Percentiles rank a stretch among this genome's conserved stretches.
These are phyloP conservation scores for Rhinoderma darwinii DNA, from an alignment of 2,113 vertebrate species.

Conservation along the genomic window DNA sequence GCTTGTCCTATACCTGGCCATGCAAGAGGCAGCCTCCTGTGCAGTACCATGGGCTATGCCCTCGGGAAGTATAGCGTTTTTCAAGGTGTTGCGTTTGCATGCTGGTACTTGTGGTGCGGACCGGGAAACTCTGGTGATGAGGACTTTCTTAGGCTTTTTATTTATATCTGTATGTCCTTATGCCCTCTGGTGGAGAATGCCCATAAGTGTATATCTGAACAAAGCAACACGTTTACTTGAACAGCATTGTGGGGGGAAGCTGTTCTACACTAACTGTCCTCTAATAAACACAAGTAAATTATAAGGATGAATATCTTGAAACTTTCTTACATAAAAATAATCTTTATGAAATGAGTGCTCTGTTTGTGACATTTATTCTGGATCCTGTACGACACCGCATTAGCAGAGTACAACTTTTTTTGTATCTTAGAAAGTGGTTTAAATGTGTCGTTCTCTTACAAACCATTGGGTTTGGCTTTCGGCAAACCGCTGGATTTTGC, in stretches of 20 bases:
- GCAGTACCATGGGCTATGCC: conserved; percentile 13
- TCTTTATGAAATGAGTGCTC: conserved; percentile 23
- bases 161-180: conserved; percentile 52
- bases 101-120: conserved; percentile 24
- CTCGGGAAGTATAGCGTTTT: conserved; percentile 9
- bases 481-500: too few relatives aligned
- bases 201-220: conserved; percentile 11
- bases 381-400: not conserved
- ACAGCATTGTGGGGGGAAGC: conserved; percentile 5
- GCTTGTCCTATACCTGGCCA: conserved; percentile 30
- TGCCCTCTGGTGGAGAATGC: conserved; percentile 24
- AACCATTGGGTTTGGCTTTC: too few relatives aligned
- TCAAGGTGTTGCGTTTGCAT: conserved; percentile 51
- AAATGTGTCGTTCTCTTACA: too few relatives aligned
- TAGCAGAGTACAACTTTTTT: not conserved
- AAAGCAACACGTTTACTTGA: not conserved
- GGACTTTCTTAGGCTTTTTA: conserved; percentile 43
- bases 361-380: conserved; percentile 1
- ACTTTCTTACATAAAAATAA: conserved; percentile 50
- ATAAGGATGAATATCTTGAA: conserved; percentile 6
- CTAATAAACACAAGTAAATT: conserved; percentile 50
- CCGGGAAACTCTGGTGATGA: conserved; percentile 22
- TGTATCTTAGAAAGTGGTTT: too few relatives aligned
- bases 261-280: conserved; percentile 36
- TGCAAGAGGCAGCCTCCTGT: conserved; percentile 20